Evolutionary conservation across 2,797 vertebrate species (phyloP).

Genomic region (Otolemur crassicaudatus): DNA sequence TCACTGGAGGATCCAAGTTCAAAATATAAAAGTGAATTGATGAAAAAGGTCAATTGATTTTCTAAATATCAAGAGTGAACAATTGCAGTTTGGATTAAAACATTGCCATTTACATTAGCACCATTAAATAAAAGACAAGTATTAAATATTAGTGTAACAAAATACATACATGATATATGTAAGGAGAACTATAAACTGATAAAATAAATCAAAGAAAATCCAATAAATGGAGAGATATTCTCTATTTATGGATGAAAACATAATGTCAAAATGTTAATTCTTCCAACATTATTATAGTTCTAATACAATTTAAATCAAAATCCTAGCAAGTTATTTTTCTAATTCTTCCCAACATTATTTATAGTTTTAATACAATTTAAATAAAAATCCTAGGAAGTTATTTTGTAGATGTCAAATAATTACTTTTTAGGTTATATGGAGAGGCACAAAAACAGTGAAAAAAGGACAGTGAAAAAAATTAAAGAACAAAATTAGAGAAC

Average conservation of each 20-base stretch:
- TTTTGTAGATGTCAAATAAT: neutral
- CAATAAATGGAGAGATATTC: no score
- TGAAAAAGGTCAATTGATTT: no score
- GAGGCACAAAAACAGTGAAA: neutral
- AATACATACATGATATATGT: neutral
- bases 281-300: neutral
- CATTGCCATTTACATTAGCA: neutral
- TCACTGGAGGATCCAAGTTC: no score
- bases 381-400: neutral
- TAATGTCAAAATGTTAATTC: neutral
- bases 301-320: neutral
- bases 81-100: no score
- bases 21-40: no score
- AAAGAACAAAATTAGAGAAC: neutral
- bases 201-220: no score
- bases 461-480: neutral
- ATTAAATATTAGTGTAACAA: neutral
- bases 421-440: neutral
- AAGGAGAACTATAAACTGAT: neutral
- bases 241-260: neutral
- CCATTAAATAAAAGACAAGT: neutral
- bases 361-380: neutral
- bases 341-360: neutral
- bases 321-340: neutral
- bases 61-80: no score